phyloP scores from a whole-genome alignment of 2,113 vertebrate species.

The Bothrops jararaca region DNA sequence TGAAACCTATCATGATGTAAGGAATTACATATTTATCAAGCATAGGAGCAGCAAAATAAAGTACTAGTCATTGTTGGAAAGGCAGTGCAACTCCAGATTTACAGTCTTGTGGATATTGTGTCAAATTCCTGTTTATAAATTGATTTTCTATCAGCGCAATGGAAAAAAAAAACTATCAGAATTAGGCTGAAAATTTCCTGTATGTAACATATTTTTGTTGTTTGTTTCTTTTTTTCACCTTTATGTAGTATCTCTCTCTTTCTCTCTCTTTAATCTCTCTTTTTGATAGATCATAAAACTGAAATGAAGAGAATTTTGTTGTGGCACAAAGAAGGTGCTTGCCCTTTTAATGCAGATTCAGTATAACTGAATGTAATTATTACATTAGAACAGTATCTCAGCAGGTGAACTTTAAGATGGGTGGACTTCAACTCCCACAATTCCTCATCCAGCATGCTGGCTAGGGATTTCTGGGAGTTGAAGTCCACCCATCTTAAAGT shows the following conservation, averaged over 20 bases:
- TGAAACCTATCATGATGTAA: not conserved
- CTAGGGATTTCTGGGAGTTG: too few species aligned
- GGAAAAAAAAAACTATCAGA: not conserved
- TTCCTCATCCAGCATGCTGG: too few species aligned
- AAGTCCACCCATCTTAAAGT: too few species aligned
- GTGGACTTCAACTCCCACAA: too few species aligned
- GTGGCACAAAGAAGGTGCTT: not conserved
- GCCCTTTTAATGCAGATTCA: not conserved
- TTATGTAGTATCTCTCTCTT: too few species aligned
- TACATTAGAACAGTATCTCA: too few species aligned
- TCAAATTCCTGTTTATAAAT: not conserved
- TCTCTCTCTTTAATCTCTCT: too few species aligned
- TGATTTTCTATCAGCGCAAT: not conserved
- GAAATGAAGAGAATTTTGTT: not conserved
- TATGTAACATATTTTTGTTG: not conserved
- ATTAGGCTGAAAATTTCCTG: not conserved
- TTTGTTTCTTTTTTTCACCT: not conserved
- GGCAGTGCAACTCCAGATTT: not conserved
- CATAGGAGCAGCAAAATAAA: not conserved
- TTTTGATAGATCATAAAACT: not conserved
- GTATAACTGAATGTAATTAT: not conserved
- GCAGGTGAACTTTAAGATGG: too few species aligned
- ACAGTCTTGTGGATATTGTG: not conserved
- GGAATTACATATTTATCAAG: not conserved
- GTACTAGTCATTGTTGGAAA: not conserved